Evolutionary conservation across 1,140 invertebrate genomes (phyloP).

Genomic region (Rhysida immarginata): DNA sequence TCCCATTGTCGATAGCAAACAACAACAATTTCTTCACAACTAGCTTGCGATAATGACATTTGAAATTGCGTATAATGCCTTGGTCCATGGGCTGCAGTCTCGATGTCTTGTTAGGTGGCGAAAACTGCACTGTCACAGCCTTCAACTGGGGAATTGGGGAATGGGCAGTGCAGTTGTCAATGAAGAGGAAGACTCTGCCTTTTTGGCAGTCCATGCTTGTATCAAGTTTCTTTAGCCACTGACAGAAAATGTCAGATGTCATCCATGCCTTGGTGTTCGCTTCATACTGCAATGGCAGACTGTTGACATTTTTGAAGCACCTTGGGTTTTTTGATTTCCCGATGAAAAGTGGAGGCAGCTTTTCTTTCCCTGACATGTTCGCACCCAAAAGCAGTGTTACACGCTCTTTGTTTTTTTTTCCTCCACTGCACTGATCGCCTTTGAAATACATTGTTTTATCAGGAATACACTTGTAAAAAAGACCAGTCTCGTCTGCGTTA

Average conservation of each 20-base stretch:
- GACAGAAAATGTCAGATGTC: constrained; percentile 14
- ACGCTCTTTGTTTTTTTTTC: constrained; percentile 17
- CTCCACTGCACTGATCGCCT: constrained; percentile 15
- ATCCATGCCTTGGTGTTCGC: constrained; percentile 20
- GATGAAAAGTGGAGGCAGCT: constrained; percentile 16
- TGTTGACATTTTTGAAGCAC: constrained; percentile 17
- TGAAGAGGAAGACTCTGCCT: constrained; percentile 14
- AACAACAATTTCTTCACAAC: neutral
- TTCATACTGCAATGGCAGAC: constrained; percentile 13
- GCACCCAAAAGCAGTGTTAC: constrained; percentile 12
- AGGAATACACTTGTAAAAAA: constrained; percentile 16
- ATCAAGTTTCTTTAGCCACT: constrained; percentile 17
- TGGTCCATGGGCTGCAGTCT: constrained; percentile 19
- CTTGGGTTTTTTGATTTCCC: constrained; percentile 15
- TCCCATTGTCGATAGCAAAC: no score
- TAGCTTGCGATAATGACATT: constrained; percentile 8
- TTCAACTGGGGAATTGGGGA: neutral
- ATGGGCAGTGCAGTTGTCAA: constrained; percentile 4
- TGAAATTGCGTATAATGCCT: constrained; percentile 18
- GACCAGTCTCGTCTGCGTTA: constrained; percentile 17
- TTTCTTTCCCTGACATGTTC: constrained; percentile 15
- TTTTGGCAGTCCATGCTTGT: constrained; percentile 10
- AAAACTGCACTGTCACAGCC: constrained; percentile 13
- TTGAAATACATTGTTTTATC: constrained; percentile 16
- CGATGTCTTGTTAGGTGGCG: constrained; percentile 17